A percentile compares a stretch with the other conserved stretches of the same genome.
Conservation (phyloP, 2,113 vertebrate genomes). For the Theristicus caerulescens region DNA sequence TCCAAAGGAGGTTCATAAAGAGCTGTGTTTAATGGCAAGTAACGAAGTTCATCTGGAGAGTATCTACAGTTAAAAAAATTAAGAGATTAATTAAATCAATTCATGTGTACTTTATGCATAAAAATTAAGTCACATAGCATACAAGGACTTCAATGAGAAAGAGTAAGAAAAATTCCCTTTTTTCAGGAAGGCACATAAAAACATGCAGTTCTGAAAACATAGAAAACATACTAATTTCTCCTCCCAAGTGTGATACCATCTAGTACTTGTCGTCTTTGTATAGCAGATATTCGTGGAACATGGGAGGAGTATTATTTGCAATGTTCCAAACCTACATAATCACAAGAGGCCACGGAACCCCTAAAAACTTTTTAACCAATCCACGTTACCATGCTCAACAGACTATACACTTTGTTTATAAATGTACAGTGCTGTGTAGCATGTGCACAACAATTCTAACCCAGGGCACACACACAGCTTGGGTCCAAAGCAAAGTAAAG, state of each 20-base stretch:
- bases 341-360: neutral
- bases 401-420: neutral
- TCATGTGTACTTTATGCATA: neutral
- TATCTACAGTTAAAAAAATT: conserved; percentile 76
- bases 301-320: neutral
- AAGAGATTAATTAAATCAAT: neutral
- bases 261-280: neutral
- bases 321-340: neutral
- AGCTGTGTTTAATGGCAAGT: conserved; percentile 93
- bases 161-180: neutral
- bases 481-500: neutral
- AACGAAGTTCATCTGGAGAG: conserved; percentile 95
- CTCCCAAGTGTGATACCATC: neutral
- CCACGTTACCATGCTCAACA: neutral
- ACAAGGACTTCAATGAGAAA: neutral
- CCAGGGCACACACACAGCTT: neutral
- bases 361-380: neutral
- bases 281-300: neutral
- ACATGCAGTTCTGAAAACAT: neutral
- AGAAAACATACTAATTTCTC: neutral
- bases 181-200: neutral
- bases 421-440: neutral
- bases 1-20: conserved; percentile 96
- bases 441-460: neutral
- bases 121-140: neutral